phyloP scores from a whole-genome alignment of 2,888 invertebrate species.

The Sarcophaga carnaria region DNA sequence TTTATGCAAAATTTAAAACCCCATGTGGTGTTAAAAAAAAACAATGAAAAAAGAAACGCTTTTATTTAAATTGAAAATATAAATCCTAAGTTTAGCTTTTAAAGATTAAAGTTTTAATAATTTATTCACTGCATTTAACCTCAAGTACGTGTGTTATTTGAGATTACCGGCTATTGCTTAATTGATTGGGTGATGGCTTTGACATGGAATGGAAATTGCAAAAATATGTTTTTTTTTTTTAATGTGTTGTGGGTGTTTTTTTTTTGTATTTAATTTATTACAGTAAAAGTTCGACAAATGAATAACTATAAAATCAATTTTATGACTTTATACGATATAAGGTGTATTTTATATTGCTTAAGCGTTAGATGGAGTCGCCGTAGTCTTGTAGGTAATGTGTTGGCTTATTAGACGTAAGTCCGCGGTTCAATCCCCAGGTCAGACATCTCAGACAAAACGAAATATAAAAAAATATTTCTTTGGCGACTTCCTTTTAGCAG shows the following conservation, averaged over 20 bases:
- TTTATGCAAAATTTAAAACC: constrained; percentile 46
- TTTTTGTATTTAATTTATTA: not conserved
- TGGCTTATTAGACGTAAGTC: no score
- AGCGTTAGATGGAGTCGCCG: no score
- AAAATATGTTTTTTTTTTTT: constrained; percentile 21
- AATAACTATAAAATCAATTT: no score
- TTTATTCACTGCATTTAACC: constrained; percentile 35
- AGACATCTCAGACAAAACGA: no score
- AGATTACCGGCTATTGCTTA: constrained; percentile 33
- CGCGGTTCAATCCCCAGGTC: no score
- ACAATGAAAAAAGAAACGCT: not conserved
- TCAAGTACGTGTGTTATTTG: constrained; percentile 44
- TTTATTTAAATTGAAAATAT: not conserved
- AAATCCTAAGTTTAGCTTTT: constrained; percentile 26
- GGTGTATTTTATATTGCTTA: no score
- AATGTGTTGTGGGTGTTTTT: constrained; percentile 23
- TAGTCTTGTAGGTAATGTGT: no score
- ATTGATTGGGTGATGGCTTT: constrained; percentile 57
- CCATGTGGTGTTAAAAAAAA: constrained; percentile 41
- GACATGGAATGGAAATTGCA: constrained; percentile 46
- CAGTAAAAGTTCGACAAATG: no score
- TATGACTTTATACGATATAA: no score
- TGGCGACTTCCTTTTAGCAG: no score
- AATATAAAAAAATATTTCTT: no score
- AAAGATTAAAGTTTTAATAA: constrained; percentile 29